Percentiles rank a stretch among this genome's conserved stretches.
Conservation (phyloP, 2,113 vertebrate species). For the Anarrhichthys ocellatus region DNA sequence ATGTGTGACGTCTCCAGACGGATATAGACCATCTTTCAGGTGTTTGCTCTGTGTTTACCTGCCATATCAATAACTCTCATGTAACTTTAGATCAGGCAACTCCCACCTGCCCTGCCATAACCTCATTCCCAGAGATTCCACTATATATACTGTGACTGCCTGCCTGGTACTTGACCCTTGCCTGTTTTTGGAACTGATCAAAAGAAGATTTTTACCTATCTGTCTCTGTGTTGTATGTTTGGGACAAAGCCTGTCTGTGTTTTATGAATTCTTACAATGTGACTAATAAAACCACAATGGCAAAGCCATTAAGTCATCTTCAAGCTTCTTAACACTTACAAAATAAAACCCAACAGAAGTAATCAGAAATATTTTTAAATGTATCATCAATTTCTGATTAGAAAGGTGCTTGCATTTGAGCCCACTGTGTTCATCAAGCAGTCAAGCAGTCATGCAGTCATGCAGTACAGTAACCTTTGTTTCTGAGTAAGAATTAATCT, state of each 20-base stretch:
- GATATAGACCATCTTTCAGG: not conserved
- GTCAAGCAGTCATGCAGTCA: not conserved
- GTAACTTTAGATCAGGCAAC: not conserved
- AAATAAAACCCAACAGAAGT: not conserved
- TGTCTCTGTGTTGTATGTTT: not conserved
- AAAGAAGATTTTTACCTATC: not conserved
- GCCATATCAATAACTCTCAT: not conserved
- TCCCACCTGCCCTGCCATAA: not conserved
- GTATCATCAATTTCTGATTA: not conserved
- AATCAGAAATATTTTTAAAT: not conserved
- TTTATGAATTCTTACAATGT: not conserved
- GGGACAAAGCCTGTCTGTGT: not conserved
- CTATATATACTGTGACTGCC: no score
- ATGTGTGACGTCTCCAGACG: not conserved
- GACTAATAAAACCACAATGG: not conserved
- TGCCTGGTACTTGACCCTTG: not conserved
- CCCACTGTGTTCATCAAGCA: not conserved
- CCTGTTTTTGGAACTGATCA: not conserved
- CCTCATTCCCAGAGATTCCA: not conserved
- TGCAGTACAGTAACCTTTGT: conserved; percentile 11
- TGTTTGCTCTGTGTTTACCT: not conserved
- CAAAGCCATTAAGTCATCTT: not conserved
- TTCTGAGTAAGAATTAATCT: conserved; percentile 18
- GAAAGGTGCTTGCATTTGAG: not conserved
- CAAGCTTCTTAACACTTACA: not conserved